A percentile compares a stretch with the other conserved stretches of the same genome.
Evolutionary conservation across 2,797 vertebrate species (phyloP).

Genomic region (Galaxias olidus): DNA sequence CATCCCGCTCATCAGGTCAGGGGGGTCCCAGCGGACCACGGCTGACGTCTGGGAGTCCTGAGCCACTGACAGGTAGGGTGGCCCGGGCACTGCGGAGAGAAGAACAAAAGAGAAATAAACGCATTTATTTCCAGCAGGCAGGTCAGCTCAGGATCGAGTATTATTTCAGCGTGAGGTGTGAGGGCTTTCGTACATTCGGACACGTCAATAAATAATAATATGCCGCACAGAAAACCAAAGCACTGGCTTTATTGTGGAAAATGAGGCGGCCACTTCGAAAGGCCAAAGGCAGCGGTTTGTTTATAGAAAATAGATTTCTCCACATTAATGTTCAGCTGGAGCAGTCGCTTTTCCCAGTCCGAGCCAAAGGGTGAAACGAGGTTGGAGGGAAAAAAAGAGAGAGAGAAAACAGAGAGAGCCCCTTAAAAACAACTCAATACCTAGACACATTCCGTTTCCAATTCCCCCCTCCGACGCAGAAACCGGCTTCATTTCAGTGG

Average conservation of each 20-base stretch:
- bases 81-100: slow-evolving; percentile 84
- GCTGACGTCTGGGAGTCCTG: slow-evolving; percentile 86
- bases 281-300: neutral
- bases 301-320: neutral
- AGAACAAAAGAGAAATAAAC: slow-evolving; percentile 17
- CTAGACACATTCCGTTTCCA: too few relatives aligned
- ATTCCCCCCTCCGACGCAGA: too few relatives aligned
- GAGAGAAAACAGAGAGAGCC: too few relatives aligned
- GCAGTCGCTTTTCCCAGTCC: too few relatives aligned
- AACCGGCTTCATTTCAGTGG: slow-evolving; percentile 26
- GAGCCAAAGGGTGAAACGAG: too few relatives aligned
- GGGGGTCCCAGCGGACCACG: slow-evolving; percentile 88
- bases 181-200: neutral
- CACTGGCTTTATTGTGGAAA: neutral
- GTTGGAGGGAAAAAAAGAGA: too few relatives aligned
- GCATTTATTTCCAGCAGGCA: too few relatives aligned
- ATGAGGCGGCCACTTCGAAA: neutral
- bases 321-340: neutral
- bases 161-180: neutral
- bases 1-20: slow-evolving; percentile 71
- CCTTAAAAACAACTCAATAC: too few relatives aligned
- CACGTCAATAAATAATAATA: slow-evolving; percentile 13
- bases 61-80: slow-evolving; percentile 86
- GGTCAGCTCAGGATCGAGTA: too few relatives aligned
- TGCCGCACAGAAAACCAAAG: neutral